These are phyloP conservation scores for Pocillopora grandis DNA, from an alignment of 92 coral and sea anemone genomes.

Conservation along the genomic window DNA sequence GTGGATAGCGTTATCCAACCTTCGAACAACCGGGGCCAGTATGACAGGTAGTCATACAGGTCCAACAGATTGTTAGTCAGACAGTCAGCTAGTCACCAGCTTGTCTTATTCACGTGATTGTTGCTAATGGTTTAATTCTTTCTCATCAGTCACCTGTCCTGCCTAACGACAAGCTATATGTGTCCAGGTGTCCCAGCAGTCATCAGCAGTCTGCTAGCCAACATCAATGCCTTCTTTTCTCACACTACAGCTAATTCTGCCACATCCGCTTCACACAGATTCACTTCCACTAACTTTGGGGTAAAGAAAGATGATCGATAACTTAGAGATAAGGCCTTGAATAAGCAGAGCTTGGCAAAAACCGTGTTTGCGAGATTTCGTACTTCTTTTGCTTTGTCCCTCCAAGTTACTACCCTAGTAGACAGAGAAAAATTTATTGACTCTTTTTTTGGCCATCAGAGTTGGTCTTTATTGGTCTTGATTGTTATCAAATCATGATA, in stretches of 20 bases:
- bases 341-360: no score
- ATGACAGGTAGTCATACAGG: neutral
- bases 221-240: conserved; percentile 98
- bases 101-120: neutral
- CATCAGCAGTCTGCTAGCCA: conserved; percentile 90
- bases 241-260: conserved; percentile 98
- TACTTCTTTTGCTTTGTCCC: neutral
- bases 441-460: no score
- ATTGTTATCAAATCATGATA: no score
- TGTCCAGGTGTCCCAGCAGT: conserved; percentile 91
- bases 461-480: no score
- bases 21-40: no score
- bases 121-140: neutral
- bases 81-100: neutral
- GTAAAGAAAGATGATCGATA: conserved; percentile 41
- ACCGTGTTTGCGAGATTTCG: neutral
- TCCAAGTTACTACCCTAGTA: neutral
- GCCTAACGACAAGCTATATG: conserved; percentile 87
- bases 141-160: conserved; percentile 79
- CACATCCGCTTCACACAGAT: conserved; percentile 91
- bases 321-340: neutral
- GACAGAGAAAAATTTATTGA: neutral
- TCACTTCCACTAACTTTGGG: conserved; percentile 98
- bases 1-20: no score
- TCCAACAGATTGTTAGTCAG: neutral